Base-by-base conservation (phyloP, 2,113 vertebrate genomes). In the Heterochromis multidens region DNA sequence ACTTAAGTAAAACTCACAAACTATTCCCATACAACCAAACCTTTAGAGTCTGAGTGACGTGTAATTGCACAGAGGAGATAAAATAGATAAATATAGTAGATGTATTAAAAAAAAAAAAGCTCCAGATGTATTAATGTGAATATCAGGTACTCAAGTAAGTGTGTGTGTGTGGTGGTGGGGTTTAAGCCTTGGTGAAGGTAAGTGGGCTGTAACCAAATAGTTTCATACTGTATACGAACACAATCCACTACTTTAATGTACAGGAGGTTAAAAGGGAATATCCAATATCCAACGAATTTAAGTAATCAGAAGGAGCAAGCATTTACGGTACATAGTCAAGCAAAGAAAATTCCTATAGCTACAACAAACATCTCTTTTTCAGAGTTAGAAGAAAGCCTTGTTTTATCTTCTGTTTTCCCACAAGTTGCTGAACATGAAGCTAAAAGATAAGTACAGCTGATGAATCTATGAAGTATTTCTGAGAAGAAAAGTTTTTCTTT, bases 121-220 rank as follows among this genome's bases (percentile, higher is more conserved):
- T 7, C 3, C 4, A 17, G 9, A 25, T 6, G 1, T 43, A 3
- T n/a, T n/a, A n/a, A n/a, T n/a, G n/a, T n/a, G n/a, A n/a, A n/a
- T n/a, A n/a, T n/a, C n/a, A n/a, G n/a, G n/a, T n/a, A n/a, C n/a
- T n/a, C n/a, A n/a, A n/a, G n/a, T n/a, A n/a, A n/a, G n/a, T n/a
- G n/a, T n/a, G n/a, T n/a, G n/a, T n/a, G 9, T 40, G 35, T 67
- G n/a, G 35, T 2, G 7, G 7, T 4, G 25, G 17, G 3, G 25
- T 67, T 67, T 67, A 21, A 67, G 62, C 12, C 23, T 67, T 67
- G 63, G n/a, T 67, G 37, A 43, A 10, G 5, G 23, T 77, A 37
- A 27, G 13, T 7, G 14, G 13, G n/a, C n/a, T 58, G 56, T 35
- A 56, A 77, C 37, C 23, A 16, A 17, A 59, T 11, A 59, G 35